Conservation (phyloP, 2,797 vertebrate genomes). For the Falco rusticolus region DNA sequence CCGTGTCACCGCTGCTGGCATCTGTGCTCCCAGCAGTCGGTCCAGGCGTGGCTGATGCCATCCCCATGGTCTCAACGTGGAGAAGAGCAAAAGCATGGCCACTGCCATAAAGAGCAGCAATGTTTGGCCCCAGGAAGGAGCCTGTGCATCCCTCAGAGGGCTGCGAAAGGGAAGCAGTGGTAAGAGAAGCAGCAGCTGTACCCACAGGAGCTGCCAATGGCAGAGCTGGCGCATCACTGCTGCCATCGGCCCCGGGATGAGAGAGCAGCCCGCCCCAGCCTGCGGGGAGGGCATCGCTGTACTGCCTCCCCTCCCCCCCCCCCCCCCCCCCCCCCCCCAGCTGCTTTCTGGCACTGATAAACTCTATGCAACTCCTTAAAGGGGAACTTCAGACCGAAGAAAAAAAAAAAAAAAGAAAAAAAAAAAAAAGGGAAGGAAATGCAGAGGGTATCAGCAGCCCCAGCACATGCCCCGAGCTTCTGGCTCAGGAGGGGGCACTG, state of each 20-base stretch:
- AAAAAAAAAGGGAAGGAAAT: neutral
- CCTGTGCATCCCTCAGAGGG: neutral
- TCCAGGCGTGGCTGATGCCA: rapidly evolving
- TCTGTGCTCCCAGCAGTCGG: neutral
- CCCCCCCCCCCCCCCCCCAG: rapidly evolving
- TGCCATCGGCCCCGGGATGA: rapidly evolving
- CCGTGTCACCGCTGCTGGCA: rapidly evolving
- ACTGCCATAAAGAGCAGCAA: neutral
- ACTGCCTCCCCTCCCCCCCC: too few relatives aligned
- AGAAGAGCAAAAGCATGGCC: neutral
- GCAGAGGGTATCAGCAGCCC: neutral
- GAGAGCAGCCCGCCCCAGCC: neutral
- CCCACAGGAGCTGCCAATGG: neutral
- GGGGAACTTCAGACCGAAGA: neutral
- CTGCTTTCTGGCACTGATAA: rapidly evolving
- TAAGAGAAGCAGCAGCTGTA: neutral
- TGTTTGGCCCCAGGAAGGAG: neutral
- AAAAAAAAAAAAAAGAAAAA: neutral
- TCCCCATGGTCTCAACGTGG: rapidly evolving
- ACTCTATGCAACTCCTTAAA: neutral
- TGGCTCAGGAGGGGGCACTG: neutral
- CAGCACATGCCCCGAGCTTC: rapidly evolving
- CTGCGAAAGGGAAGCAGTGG: neutral
- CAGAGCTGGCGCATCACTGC: neutral
- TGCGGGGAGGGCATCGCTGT: rapidly evolving